These are phyloP conservation scores for Rhinatrema bivittatum DNA, from an alignment of 2,797 vertebrate species.

Conservation along the genomic window DNA sequence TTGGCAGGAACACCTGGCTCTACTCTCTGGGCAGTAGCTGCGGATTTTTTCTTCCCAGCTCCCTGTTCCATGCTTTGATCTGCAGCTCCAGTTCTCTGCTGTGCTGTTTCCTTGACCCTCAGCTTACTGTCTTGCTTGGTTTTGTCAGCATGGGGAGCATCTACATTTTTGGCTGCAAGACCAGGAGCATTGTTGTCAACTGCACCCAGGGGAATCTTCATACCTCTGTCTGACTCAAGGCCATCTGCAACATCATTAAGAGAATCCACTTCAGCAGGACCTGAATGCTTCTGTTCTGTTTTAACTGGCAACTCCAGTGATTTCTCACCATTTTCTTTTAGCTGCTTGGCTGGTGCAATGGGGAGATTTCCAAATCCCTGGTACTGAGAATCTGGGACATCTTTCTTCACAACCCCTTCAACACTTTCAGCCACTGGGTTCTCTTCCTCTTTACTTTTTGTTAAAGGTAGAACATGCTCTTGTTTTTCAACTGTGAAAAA, in stretches of 20 bases:
- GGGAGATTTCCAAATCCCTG: neutral
- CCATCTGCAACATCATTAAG: neutral
- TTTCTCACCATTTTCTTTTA: neutral
- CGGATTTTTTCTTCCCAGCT: neutral
- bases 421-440: neutral
- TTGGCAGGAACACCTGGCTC: too few species aligned
- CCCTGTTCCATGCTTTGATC: neutral
- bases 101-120: conserved; percentile 11
- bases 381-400: neutral
- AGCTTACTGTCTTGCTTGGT: conserved; percentile 30
- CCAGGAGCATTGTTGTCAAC: neutral
- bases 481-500: conserved; percentile 13
- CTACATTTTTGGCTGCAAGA: neutral
- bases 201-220: accelerated
- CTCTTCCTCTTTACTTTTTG: conserved; percentile 32
- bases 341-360: neutral
- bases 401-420: neutral
- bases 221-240: too few species aligned
- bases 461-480: neutral
- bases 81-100: accelerated
- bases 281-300: neutral
- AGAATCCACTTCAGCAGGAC: neutral
- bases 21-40: accelerated
- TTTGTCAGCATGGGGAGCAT: neutral
- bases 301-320: conserved; percentile 10